Conservation (phyloP, 2,888 invertebrate species). For the Polyploca ridens region DNA sequence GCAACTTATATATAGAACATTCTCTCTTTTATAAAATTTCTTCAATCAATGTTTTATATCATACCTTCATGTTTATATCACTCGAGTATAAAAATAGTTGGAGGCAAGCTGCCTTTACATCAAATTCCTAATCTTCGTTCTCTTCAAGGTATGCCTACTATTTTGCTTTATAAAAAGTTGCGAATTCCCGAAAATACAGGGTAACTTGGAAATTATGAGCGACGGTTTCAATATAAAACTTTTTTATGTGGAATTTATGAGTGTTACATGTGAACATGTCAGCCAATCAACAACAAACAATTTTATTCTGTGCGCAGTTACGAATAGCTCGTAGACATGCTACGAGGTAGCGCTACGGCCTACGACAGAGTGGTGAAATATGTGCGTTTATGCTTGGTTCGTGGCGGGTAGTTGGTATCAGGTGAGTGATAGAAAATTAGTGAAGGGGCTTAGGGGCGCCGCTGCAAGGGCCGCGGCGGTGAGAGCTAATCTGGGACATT, state of each 20-base stretch:
- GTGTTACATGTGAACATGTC: slow-evolving; percentile 3
- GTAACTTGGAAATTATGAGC: neutral
- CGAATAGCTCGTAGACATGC: slow-evolving; percentile 22
- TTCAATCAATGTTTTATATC: neutral
- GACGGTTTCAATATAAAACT: slow-evolving; percentile 9
- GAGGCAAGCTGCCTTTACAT: neutral
- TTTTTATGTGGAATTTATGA: slow-evolving; percentile 8
- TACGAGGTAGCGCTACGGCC: slow-evolving; percentile 22
- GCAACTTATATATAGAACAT: neutral
- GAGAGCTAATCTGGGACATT: slow-evolving; percentile 5
- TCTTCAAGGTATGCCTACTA: slow-evolving; percentile 2
- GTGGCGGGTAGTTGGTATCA: neutral
- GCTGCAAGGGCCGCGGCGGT: neutral
- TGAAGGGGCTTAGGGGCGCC: neutral
- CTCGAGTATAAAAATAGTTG: neutral
- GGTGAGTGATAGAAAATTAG: neutral
- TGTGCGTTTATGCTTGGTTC: neutral
- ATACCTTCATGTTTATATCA: neutral
- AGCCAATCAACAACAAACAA: slow-evolving; percentile 3
- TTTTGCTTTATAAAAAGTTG: slow-evolving; percentile 1
- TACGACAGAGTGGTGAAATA: slow-evolving; percentile 10
- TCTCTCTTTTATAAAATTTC: neutral
- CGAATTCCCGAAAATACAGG: neutral
- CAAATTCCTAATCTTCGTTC: slow-evolving; percentile 5
- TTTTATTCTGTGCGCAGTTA: slow-evolving; percentile 1